A percentile compares a stretch with the other conserved stretches of the same genome.
phyloP scores from a whole-genome alignment of 2,797 vertebrate genomes.

The Echiichthys vipera region DNA sequence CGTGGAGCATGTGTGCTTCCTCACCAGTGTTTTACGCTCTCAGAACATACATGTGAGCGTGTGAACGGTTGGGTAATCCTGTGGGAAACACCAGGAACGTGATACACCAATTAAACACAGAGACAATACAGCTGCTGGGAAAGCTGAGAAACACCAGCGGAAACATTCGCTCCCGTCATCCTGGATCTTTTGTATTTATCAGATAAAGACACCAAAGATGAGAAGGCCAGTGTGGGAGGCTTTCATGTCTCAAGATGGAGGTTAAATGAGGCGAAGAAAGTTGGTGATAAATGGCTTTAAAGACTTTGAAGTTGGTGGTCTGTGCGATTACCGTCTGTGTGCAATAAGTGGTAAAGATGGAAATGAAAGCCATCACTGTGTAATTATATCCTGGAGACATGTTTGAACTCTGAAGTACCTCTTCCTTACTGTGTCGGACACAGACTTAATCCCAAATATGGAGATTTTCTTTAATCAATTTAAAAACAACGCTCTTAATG shows the following conservation, averaged over 20 bases:
- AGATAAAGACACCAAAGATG: not conserved
- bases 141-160: constrained; percentile 20
- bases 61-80: constrained; percentile 16
- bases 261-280: not conserved
- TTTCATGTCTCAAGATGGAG: not conserved
- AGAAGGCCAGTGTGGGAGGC: not conserved
- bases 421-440: not conserved
- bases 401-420: not conserved
- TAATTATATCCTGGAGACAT: constrained; percentile 17
- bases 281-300: not conserved
- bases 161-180: not conserved
- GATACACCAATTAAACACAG: constrained; percentile 37
- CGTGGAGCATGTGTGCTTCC: not conserved
- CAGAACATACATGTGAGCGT: constrained; percentile 9
- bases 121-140: not conserved
- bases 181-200: not conserved
- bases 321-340: not conserved
- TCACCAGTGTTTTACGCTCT: not conserved
- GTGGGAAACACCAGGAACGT: constrained; percentile 8
- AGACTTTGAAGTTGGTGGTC: constrained; percentile 24
- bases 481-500: not conserved
- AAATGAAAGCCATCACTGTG: constrained; percentile 10
- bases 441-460: constrained; percentile 8
- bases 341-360: not conserved
- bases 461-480: not conserved